These are phyloP conservation scores for Isaurus tuberculatus DNA, from an alignment of 92 coral and sea anemone genomes.

Conservation along the genomic window DNA sequence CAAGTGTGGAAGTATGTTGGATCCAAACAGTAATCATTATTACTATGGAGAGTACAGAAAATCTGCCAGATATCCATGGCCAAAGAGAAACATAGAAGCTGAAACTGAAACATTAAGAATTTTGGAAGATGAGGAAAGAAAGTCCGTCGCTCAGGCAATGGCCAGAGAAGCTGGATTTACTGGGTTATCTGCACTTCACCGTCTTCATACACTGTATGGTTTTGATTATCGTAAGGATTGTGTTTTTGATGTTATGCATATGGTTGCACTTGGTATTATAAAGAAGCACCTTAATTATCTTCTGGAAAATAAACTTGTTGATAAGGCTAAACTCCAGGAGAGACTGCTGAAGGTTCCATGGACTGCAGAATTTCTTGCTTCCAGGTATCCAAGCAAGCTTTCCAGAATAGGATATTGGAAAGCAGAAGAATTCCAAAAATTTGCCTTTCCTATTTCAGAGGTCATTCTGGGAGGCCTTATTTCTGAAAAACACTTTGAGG, in stretches of 20 bases:
- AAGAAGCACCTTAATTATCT: constrained; percentile 39
- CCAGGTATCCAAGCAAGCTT: constrained; percentile 21
- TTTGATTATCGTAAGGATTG: constrained; percentile 47
- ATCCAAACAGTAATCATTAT: constrained; percentile 46
- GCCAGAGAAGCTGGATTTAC: constrained; percentile 59
- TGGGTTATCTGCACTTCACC: constrained; percentile 60
- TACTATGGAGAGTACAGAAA: constrained; percentile 61
- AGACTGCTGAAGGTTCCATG: constrained; percentile 44
- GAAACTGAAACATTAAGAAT: constrained; percentile 49
- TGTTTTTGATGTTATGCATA: constrained; percentile 68
- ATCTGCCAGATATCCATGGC: constrained; percentile 57
- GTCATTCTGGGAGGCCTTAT: constrained; percentile 55
- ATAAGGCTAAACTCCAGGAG: constrained; percentile 38
- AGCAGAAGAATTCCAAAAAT: constrained; percentile 63
- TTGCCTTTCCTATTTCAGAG: constrained; percentile 44
- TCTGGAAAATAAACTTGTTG: constrained; percentile 28
- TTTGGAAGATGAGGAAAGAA: constrained; percentile 64
- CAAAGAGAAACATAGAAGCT: constrained; percentile 51
- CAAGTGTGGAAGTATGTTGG: constrained; percentile 26
- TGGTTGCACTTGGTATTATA: constrained; percentile 44
- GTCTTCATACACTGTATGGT: constrained; percentile 52
- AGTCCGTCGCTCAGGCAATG: constrained; percentile 33
- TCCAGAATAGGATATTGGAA: constrained; percentile 56
- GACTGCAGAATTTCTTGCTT: constrained; percentile 37
- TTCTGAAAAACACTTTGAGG: constrained; percentile 31